Conservation (phyloP, 2,888 invertebrate species). For the Beris chalybata region DNA sequence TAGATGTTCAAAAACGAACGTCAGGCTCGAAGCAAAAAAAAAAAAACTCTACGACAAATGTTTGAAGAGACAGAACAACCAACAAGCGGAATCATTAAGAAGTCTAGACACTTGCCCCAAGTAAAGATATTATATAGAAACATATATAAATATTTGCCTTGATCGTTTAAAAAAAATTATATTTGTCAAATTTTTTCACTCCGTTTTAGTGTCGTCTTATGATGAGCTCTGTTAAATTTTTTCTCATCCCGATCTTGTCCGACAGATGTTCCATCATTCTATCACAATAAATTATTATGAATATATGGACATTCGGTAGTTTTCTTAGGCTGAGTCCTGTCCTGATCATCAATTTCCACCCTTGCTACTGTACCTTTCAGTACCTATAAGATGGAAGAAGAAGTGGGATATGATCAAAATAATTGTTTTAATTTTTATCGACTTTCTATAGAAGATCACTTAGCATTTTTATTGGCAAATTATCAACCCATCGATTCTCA, state of each 20-base stretch:
- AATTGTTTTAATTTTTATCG: no score
- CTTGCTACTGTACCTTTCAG: no score
- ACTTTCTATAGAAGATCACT: no score
- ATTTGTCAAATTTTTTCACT: conserved; percentile 21
- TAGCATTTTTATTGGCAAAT: no score
- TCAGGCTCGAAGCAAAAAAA: background rate
- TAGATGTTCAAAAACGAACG: background rate
- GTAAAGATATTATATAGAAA: conserved; percentile 19
- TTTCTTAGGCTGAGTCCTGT: no score
- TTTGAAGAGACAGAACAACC: conserved; percentile 16
- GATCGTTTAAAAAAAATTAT: conserved; percentile 3
- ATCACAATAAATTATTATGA: no score
- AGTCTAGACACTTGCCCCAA: conserved; percentile 39
- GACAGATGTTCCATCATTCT: conserved; percentile 15
- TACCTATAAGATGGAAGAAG: no score
- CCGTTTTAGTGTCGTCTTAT: background rate
- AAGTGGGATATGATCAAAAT: no score
- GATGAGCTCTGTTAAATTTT: background rate
- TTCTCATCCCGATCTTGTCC: conserved; percentile 6
- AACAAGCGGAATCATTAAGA: conserved; percentile 30
- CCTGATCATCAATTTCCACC: no score
- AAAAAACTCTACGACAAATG: conserved; percentile 13
- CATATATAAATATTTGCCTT: conserved; percentile 1
- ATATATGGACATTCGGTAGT: no score
- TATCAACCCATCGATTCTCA: no score